Percentiles rank a stretch among this genome's conserved stretches.
These are phyloP conservation scores for Calcarius ornatus DNA, from an alignment of 2,113 vertebrate species.

Conservation along the genomic window DNA sequence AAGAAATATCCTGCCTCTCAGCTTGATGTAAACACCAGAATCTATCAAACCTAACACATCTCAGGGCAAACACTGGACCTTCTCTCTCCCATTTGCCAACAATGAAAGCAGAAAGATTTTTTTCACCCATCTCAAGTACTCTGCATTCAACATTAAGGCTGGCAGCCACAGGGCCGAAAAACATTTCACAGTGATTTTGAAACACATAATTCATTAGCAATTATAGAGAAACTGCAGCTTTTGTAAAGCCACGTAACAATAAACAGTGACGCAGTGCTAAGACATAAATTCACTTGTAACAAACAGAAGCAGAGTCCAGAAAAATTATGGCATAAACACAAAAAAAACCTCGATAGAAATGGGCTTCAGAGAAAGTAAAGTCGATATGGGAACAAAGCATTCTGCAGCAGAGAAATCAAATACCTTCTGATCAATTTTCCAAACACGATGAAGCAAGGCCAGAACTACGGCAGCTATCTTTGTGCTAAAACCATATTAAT, in stretches of 20 bases:
- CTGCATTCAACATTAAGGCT: not conserved
- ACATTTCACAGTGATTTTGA: not conserved
- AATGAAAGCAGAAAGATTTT: not conserved
- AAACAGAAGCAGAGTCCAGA: not conserved
- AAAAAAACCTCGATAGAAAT: not conserved
- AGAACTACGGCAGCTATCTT: not conserved
- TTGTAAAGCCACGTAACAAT: not conserved
- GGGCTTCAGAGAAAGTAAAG: not conserved
- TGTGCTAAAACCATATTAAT: not conserved
- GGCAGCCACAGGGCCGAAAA: not conserved
- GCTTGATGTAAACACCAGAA: not conserved
- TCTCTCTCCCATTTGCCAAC: not conserved
- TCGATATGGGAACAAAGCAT: not conserved
- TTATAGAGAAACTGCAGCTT: constrained; percentile 8
- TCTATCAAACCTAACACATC: not conserved
- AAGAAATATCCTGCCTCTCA: not conserved
- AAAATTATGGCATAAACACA: not conserved
- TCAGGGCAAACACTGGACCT: not conserved
- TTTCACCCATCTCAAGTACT: not conserved
- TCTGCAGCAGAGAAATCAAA: not conserved
- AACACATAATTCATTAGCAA: constrained; percentile 18
- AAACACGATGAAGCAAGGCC: not conserved
- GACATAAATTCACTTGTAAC: not conserved
- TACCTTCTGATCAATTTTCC: constrained; percentile 2
- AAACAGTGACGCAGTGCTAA: not conserved